These are phyloP conservation scores for Pogonophryne albipinna DNA, from an alignment of 2,797 vertebrate genomes.

Conservation along the genomic window DNA sequence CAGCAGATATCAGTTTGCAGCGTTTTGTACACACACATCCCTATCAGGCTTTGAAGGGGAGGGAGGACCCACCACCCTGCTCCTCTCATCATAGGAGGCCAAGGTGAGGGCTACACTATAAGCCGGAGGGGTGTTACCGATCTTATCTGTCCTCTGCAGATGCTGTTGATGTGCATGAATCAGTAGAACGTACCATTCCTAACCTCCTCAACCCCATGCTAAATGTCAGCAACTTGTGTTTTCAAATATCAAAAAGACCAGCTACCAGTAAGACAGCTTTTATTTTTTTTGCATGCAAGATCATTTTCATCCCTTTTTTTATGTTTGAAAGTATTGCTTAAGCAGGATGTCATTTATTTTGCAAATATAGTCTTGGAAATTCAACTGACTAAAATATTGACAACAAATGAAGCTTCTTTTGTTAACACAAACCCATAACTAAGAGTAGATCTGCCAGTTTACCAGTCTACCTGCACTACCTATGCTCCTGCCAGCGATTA, in stretches of 20 bases:
- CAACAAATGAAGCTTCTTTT: not conserved
- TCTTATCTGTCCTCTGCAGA: slow-evolving; percentile 65
- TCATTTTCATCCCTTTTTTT: not conserved
- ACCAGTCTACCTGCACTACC: not conserved
- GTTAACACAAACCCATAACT: not conserved
- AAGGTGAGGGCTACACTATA: too few species aligned
- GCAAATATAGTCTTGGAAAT: not conserved
- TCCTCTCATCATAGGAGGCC: too few species aligned
- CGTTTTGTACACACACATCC: too few species aligned
- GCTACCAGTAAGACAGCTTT: not conserved
- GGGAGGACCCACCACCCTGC: too few species aligned
- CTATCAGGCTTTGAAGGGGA: too few species aligned
- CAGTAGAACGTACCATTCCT: not conserved
- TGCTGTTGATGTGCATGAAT: slow-evolving; percentile 22
- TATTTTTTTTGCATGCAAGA: too few species aligned
- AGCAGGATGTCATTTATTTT: not conserved
- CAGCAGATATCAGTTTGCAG: too few species aligned
- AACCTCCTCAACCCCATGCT: not conserved
- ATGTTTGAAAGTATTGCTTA: not conserved
- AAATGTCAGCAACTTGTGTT: not conserved
- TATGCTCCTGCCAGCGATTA: not conserved
- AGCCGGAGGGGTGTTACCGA: slow-evolving; percentile 24
- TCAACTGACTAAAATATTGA: not conserved
- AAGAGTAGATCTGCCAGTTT: not conserved
- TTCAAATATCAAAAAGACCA: not conserved